Conservation (phyloP, 2,888 invertebrate species). For the Ophonus ardosiacus region DNA sequence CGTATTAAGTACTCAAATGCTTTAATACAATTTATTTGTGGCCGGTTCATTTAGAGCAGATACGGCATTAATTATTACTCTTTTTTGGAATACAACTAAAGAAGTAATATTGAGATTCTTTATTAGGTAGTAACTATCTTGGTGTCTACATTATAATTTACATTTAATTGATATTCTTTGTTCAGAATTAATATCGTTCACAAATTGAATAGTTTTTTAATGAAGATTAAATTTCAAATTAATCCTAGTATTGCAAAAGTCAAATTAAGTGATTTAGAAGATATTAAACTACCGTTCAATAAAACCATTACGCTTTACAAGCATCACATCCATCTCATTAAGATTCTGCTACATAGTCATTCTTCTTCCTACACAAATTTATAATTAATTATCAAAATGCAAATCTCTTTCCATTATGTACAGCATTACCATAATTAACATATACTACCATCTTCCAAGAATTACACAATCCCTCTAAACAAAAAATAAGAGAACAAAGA, state of each 20-base stretch:
- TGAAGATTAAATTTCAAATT: not conserved
- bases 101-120: no score
- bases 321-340: not conserved
- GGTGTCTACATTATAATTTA: no score
- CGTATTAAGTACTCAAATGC: no score
- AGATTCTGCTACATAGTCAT: not conserved
- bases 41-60: no score
- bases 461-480: conserved; percentile 8
- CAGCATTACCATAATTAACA: conserved; percentile 32
- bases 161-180: no score
- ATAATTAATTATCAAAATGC: conserved; percentile 31
- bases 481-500: conserved; percentile 35
- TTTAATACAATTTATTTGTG: no score
- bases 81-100: no score
- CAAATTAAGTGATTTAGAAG: not conserved
- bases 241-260: not conserved
- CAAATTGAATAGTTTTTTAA: not conserved
- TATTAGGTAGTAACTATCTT: no score
- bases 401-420: conserved; percentile 11
- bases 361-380: conserved; percentile 24
- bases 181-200: not conserved
- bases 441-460: conserved; percentile 10
- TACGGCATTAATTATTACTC: no score
- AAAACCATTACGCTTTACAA: not conserved
- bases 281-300: not conserved